Evolutionary conservation across 2,888 invertebrate species (phyloP), one percentile per base, ranked within the genome.

Genomic region (Ctenicera cuprea): DNA sequence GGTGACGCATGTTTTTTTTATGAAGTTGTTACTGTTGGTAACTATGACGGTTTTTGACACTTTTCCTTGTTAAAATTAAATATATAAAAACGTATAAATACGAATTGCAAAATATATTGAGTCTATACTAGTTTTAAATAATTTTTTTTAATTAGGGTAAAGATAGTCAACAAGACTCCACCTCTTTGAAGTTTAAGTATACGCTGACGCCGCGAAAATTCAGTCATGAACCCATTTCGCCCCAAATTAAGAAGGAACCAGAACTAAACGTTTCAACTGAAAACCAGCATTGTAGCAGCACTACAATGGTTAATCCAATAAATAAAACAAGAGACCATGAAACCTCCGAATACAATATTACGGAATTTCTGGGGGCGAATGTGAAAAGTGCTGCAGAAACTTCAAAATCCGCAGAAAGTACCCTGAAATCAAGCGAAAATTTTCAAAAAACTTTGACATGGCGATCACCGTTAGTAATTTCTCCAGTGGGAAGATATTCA

Each of bases 381-480:
- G 1, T 45, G 45, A 7, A 18, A 8, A 16, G 1, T 11, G 12
- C 9, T 4, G 22, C 52, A 12, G 30, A 38, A 18, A 12, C 8
- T 18, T 37, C 18, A 33, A 18, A 22, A 37, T 11, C 52, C 9
- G 2, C 50, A 3, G 22, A 43, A 1, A 43, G 4, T 16, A 30
- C 38, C 22, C 5, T 7, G 16, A 59, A 18, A 59, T 16, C 59
- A 7, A 20, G 20, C 16, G 43, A 38, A 73, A 20, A 68, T 22
- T 59, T 41, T 22, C 64, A 73, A 48, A 83, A 82, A 64, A 75
- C 62, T n/a, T 78, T 85, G 12, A 82, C 79, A n/a, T 86, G 86
- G 86, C 79, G 84, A 61, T 84, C 84, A 1, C 86, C 86, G 1
- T 75, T 86, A 37, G 79, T 84, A 18, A 79, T 76, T 70, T 85